Percentiles rank a stretch among this genome's conserved stretches.
phyloP scores from a whole-genome alignment of 2,113 vertebrate genomes.

The Saiga tatarica region DNA sequence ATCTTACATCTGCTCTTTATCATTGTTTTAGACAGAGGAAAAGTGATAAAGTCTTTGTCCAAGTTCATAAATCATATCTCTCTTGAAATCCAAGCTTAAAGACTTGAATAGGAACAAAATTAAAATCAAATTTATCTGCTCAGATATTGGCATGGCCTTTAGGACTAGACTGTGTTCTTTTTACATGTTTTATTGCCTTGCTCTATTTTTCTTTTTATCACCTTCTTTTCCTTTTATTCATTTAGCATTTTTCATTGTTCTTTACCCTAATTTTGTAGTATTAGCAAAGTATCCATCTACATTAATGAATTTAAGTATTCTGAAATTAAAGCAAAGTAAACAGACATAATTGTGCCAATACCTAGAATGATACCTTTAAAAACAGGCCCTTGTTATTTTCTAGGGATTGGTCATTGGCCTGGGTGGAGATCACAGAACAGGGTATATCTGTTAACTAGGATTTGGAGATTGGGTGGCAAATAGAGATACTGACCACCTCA shows the following conservation, averaged over 20 bases:
- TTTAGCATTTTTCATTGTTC: constrained; percentile 19
- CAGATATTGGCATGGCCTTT: background rate
- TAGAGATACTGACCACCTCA: background rate
- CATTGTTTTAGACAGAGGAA: background rate
- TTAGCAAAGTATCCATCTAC: background rate
- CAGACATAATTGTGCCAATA: background rate
- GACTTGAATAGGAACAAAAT: constrained; percentile 17
- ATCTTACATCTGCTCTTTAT: background rate
- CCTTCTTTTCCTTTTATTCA: background rate
- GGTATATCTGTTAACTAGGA: background rate
- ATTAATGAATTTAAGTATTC: background rate
- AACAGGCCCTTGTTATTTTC: background rate
- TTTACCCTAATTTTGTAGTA: background rate
- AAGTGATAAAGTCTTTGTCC: constrained; percentile 9
- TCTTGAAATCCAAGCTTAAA: constrained; percentile 25
- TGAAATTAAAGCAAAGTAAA: constrained; percentile 24
- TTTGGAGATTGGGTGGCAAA: background rate
- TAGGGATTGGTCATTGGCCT: background rate
- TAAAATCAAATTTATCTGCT: constrained; percentile 24
- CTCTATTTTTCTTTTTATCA: background rate
- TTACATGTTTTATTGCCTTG: background rate
- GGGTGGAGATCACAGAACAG: background rate
- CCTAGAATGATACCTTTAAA: background rate
- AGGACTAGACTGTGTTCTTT: background rate
- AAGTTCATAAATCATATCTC: constrained; percentile 2